Evolutionary conservation across 1,140 invertebrate genomes (phyloP).

Genomic region (Trichonephila inaurata): DNA sequence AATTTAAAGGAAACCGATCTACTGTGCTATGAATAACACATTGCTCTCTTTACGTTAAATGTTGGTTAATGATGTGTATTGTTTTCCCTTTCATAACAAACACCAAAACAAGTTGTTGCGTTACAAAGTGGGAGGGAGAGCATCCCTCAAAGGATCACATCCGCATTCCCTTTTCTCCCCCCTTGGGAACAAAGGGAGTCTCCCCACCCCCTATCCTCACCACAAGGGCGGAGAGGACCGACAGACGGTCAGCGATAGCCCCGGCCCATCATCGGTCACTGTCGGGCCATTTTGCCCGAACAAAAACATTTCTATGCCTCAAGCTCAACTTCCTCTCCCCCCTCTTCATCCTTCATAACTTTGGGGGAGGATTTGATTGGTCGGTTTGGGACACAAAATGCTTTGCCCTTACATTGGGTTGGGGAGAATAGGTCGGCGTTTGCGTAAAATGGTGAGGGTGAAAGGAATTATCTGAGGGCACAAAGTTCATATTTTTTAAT

Average conservation of each 20-base stretch:
- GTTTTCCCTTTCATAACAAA: background rate
- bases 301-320: background rate
- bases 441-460: background rate
- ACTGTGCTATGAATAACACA: too few relatives aligned
- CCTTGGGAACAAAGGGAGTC: background rate
- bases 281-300: constrained; percentile 42
- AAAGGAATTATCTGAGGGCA: background rate
- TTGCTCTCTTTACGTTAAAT: background rate
- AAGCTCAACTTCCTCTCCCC: background rate
- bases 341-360: constrained; percentile 46
- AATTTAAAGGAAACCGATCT: too few relatives aligned
- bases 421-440: background rate
- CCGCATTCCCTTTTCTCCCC: background rate
- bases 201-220: background rate
- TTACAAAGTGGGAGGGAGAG: background rate
- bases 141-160: too few relatives aligned
- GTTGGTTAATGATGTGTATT: constrained; percentile 3
- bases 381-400: constrained; percentile 21
- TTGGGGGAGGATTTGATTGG: constrained; percentile 38
- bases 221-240: constrained; percentile 34
- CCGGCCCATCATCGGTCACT: constrained; percentile 55
- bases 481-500: background rate
- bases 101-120: constrained; percentile 30
- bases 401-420: background rate
- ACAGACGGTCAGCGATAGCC: constrained; percentile 63